A percentile compares a stretch with the other conserved stretches of the same genome.
phyloP scores from a whole-genome alignment of 2,113 vertebrate genomes.

The Catharus minimus region DNA sequence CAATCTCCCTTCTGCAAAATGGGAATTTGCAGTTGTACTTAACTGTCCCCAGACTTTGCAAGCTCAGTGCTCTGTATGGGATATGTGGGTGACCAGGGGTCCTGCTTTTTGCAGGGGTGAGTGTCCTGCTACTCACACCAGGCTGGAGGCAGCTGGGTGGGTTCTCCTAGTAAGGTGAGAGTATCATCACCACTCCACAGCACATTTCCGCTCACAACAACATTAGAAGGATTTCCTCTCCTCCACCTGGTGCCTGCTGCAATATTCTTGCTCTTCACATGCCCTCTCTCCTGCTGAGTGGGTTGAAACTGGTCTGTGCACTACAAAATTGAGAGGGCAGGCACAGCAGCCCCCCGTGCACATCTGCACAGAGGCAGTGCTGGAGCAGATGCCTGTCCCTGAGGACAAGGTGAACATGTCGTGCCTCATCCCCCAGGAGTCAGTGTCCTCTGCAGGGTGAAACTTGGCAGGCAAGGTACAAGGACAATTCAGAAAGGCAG shows the following conservation, averaged over 20 bases:
- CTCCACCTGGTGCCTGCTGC: background rate
- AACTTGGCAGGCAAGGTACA: background rate
- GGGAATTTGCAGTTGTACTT: background rate
- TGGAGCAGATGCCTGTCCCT: background rate
- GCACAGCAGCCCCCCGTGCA: fast-evolving
- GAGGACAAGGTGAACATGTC: background rate
- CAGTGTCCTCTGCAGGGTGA: background rate
- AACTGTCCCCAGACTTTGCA: background rate
- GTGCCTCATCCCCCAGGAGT: background rate
- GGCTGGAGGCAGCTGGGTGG: background rate
- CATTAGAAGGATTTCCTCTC: background rate
- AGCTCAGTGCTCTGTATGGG: background rate
- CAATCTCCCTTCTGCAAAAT: background rate
- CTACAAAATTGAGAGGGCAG: background rate
- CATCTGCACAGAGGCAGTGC: background rate
- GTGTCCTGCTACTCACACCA: fast-evolving
- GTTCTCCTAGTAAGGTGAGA: background rate
- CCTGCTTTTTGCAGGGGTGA: fast-evolving
- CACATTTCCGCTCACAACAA: background rate
- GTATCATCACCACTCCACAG: fast-evolving
- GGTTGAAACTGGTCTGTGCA: background rate
- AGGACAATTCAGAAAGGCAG: slow-evolving; percentile 15
- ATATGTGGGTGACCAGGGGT: fast-evolving
- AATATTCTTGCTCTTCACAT: background rate
- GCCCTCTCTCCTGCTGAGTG: background rate